phyloP scores from a whole-genome alignment of 1,140 invertebrate species.

The Drosophila gunungcola region DNA sequence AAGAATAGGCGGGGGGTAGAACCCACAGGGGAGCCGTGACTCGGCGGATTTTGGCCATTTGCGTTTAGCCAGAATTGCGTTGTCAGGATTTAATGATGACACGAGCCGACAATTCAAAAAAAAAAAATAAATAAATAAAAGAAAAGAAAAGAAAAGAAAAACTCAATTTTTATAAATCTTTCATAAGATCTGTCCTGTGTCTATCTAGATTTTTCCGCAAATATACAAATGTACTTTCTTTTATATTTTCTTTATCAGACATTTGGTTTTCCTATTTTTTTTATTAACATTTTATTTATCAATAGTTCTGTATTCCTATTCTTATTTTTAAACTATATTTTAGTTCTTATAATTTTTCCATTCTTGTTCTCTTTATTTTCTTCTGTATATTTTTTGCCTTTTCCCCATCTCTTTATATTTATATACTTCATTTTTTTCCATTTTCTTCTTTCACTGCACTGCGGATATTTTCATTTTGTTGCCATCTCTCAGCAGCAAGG shows the following conservation, averaged over 20 bases:
- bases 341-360: no score
- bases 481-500: constrained; percentile 20
- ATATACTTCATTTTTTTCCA: background rate
- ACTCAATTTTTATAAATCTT: constrained; percentile 13
- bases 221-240: no score
- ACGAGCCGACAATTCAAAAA: constrained; percentile 27
- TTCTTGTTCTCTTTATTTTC: background rate
- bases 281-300: background rate
- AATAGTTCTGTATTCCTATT: background rate
- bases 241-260: background rate
- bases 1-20: background rate
- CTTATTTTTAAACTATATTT: no score
- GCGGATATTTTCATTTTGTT: constrained; percentile 45
- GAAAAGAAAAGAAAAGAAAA: background rate
- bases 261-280: background rate
- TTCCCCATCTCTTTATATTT: background rate
- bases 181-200: constrained; percentile 1
- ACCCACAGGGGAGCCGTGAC: constrained; percentile 43
- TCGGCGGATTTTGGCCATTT: constrained; percentile 56
- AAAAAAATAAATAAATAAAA: background rate
- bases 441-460: constrained; percentile 23
- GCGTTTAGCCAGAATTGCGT: constrained; percentile 67
- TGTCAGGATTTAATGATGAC: constrained; percentile 75
- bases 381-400: background rate
- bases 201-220: background rate